Conservation (phyloP, 2,113 vertebrate species). For the Otolemur garnettii region DNA sequence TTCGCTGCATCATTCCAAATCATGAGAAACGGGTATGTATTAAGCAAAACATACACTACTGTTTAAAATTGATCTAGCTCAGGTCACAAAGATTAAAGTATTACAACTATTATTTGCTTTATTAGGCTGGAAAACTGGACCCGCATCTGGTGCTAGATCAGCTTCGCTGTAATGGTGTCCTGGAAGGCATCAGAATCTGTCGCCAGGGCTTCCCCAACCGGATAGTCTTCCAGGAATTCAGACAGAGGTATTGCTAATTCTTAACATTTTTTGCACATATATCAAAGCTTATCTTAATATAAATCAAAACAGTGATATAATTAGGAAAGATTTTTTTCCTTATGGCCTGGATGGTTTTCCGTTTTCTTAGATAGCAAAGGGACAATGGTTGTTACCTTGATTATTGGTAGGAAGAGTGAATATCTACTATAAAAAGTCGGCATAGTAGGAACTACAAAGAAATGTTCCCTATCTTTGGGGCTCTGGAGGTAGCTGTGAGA, state of each 20-base stretch:
- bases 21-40: slow-evolving; percentile 96
- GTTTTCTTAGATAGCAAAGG: neutral
- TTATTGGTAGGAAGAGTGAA: neutral
- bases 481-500: neutral
- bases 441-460: fast-evolving
- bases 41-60: fast-evolving
- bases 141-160: slow-evolving; percentile 98
- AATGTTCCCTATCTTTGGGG: neutral
- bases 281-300: neutral
- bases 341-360: neutral
- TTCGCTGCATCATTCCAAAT: slow-evolving; percentile 99
- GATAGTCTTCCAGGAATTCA: slow-evolving; percentile 99
- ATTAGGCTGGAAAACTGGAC: slow-evolving; percentile 96
- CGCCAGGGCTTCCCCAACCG: slow-evolving; percentile 99
- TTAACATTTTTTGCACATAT: neutral
- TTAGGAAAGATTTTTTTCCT: neutral
- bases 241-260: slow-evolving; percentile 92
- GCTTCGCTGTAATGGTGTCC: slow-evolving; percentile 96
- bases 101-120: slow-evolving; percentile 40
- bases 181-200: slow-evolving; percentile 98
- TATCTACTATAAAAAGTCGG: neutral
- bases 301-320: neutral
- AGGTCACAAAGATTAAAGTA: neutral
- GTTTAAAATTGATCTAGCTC: fast-evolving
- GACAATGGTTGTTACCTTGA: neutral